Evolutionary conservation across 2,797 vertebrate genomes (phyloP), one percentile per base, ranked within the genome.

Genomic region (Petrocephalus schoutedeni): DNA sequence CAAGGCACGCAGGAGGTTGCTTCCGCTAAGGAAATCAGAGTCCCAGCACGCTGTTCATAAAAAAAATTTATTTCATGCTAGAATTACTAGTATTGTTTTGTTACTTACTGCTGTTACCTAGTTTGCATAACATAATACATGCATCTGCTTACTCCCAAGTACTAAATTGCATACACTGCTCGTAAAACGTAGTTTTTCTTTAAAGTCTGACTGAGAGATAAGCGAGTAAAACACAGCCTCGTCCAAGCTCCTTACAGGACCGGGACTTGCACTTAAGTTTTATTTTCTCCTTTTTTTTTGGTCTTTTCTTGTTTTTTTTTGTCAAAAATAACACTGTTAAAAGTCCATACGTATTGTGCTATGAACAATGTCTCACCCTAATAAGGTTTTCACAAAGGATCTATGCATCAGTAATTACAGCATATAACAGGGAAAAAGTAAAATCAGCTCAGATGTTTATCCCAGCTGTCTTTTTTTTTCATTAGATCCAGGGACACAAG

Each of bases 61-160:
- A 99, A 86, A 77, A 99, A 99, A 99, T 99, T 99, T 99, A 99
- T 99, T 99, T 98, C 98, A 99, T 99, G 98, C 98, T 99, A 94
- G 95, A 96, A 96, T 96, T 95, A 94, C 92, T 97, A 94, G 95
- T 94, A 95, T 95, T 94, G 95, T 94, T 93, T 94, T 87, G 74
- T 92, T 94, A 93, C 94, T 54, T 61, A 86, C 41, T 86, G 93
- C 91, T 94, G 67, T 95, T 96, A 95, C 90, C 94, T 95, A 86
- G 94, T 97, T 98, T 98, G 98, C 98, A 99, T 99, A 98, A 98
- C 98, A 98, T 95, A 93, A 95, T 97, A 97, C 98, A 99, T 99
- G 98, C 98, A 98, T 97, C 97, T 96, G 95, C 94, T 95, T 98
- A 97, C 97, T 96, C 97, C 95, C 95, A 96, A 97, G 95, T 96